These are phyloP conservation scores for Microtus richardsoni DNA, from an alignment of 2,113 vertebrate species.

Conservation along the genomic window DNA sequence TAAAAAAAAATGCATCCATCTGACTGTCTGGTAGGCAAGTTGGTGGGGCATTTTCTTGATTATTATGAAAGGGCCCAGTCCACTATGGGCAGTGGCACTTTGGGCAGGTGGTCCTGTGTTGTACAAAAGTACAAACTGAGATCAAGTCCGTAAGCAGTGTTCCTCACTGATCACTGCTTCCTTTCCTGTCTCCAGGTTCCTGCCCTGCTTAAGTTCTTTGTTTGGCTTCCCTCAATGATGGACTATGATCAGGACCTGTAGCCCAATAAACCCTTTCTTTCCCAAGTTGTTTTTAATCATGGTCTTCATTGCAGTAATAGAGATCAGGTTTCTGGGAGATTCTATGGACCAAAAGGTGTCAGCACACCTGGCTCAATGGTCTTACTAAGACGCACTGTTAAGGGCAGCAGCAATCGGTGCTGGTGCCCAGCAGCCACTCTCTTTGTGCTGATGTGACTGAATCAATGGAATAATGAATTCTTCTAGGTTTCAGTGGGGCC, in stretches of 20 bases:
- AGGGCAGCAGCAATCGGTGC: not conserved
- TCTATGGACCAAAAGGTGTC: not conserved
- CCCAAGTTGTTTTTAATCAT: not conserved
- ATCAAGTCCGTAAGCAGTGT: not conserved
- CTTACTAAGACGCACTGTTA: constrained; percentile 43
- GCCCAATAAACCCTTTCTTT: not conserved
- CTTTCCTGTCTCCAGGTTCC: not conserved
- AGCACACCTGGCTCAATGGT: not conserved
- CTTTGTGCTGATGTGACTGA: not conserved
- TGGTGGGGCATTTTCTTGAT: not conserved
- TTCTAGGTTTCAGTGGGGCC: not conserved
- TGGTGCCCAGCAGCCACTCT: not conserved
- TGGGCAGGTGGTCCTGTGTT: not conserved
- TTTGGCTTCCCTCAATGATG: not conserved
- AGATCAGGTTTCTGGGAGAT: constrained; percentile 61
- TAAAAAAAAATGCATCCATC: not conserved
- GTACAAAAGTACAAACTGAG: not conserved
- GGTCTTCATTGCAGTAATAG: not conserved
- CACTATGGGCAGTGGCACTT: not conserved
- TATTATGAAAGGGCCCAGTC: not conserved
- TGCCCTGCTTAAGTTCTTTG: not conserved
- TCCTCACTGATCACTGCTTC: not conserved
- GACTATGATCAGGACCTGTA: not conserved
- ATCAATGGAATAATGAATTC: not conserved
- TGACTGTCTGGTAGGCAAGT: not conserved